Evolutionary conservation across 2,888 invertebrate species (phyloP), one percentile per base, ranked within the genome.

Genomic region (Machimus rusticus): DNA sequence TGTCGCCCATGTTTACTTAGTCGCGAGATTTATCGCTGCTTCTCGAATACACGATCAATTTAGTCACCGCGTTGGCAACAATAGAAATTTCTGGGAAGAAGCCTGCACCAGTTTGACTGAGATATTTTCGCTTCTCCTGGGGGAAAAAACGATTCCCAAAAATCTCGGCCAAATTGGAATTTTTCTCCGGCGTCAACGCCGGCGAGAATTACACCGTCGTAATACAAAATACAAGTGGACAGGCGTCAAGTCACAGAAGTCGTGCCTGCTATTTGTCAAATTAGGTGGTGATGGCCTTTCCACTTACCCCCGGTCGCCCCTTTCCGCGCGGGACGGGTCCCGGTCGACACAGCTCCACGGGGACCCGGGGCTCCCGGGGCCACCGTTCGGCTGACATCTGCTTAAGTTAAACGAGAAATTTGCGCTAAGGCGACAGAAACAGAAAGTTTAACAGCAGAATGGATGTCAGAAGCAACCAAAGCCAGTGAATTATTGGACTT

Each of bases 241-340:
- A 84, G 82, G 82, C 82, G 82, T 84, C 66, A 84, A 84, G 82
- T 39, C 82, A 66, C 82, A 57, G 14, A 84, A 84, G 82, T 84
- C 82, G 66, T 84, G 82, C 19, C 82, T 66, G 82, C 82, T 84
- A 84, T 84, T 84, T 84, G 82, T 84, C 82, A 84, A 84, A 84
- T 84, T 84, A 84, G 66, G 82, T 84, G 82, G 12, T 84, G 82
- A 84, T 66, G 82, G 66, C 82, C 66, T 84, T 34, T 19, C 66
- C 28, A 46, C 43, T 39, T 31, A 16, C 82, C 9, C 81, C 55
- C 28, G 66, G 66, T n/a, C n/a, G 76, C 34, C 34, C 34, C 34
- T 31, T 28, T n/a, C n/a, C 5, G 6, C n/a, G 1, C 66, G 66
- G 66, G 28, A 1, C 12, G 19, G 4, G 12, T 28, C 66, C 23